Evolutionary conservation across 2,113 vertebrate genomes (phyloP), one percentile per base, ranked within the genome.

Genomic region (Natator depressus): DNA sequence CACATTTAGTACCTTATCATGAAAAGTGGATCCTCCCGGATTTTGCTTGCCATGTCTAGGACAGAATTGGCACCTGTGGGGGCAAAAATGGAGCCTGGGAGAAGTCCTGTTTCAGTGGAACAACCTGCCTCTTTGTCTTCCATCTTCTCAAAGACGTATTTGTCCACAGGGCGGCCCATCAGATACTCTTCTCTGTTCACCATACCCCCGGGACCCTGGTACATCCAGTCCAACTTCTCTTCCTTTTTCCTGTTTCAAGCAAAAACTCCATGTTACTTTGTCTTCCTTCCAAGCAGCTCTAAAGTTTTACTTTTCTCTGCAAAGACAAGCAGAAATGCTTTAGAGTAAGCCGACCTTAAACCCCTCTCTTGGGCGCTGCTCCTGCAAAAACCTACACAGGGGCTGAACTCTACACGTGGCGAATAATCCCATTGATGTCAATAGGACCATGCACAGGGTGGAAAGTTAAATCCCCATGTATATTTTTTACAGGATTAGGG

Each of bases 151-250:
- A 99, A 99, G 93, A 99, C 98, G 3, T 99, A 99, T 62, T 99
- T 99, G 95, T 99, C 99, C 91, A 99, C 99, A 24, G 99, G 97
- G 50, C 99, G 99, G 1, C 99, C 99, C 96, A 99, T 91, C 53
- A 99, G 98, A 80, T 99, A 99, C 17, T 99, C 99, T 2, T 99
- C 99, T 42, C 99, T 99, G 96, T 99, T 99, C 97, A 99, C 98
- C 98, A 99, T 99, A 1, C 99, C 99, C 0, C 99, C 98, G 1
- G 99, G 99, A 2, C 99, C 99, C 97, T 99, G 99, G 98, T 99
- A 99, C 99, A 99, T 99, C 99, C 99, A 99, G 97, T 99, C 99
- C 96, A 99, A 80, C 10, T 99, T 99, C 91, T 99, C 99, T 96
- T 99, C 99, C 85, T 98, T 99, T 81, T 99, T 99, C 94, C 99